These are phyloP conservation scores for Campoplex nolae DNA, from an alignment of 2,888 invertebrate genomes.

Conservation along the genomic window DNA sequence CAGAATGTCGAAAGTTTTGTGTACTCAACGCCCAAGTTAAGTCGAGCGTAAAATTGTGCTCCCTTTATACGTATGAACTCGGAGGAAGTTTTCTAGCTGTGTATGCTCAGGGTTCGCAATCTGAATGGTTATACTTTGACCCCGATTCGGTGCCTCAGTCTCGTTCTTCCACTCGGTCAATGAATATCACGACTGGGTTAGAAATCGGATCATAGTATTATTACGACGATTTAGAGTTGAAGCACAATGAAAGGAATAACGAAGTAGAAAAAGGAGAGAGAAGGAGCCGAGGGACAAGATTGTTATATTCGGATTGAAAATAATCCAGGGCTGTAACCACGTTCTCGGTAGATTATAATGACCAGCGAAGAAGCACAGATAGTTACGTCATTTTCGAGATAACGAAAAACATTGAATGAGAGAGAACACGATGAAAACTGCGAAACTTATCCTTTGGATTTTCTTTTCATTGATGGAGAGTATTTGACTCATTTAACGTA, in stretches of 20 bases:
- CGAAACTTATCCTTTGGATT: slow-evolving; percentile 53
- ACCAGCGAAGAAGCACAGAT: slow-evolving; percentile 31
- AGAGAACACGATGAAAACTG: slow-evolving; percentile 22
- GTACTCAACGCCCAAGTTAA: slow-evolving; percentile 54
- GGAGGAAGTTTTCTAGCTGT: slow-evolving; percentile 53
- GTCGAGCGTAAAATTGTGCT: slow-evolving; percentile 66
- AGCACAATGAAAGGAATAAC: background rate
- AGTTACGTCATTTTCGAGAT: slow-evolving; percentile 27
- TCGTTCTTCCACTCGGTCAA: slow-evolving; percentile 40
- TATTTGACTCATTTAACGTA: slow-evolving; percentile 56
- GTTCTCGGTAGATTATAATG: slow-evolving; percentile 33
- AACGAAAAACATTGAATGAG: slow-evolving; percentile 39
- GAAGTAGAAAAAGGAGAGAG: background rate
- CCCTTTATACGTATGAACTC: slow-evolving; percentile 55
- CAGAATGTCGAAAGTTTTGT: slow-evolving; percentile 61
- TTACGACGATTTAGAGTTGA: slow-evolving; percentile 15
- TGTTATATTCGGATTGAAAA: slow-evolving; percentile 45
- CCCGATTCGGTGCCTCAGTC: slow-evolving; percentile 48
- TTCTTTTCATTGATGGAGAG: slow-evolving; percentile 18
- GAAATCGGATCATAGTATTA: slow-evolving; percentile 54
- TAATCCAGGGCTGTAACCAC: slow-evolving; percentile 9
- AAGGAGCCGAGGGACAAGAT: background rate
- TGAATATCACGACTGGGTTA: slow-evolving; percentile 51
- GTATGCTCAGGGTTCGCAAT: slow-evolving; percentile 51
- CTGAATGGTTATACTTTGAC: slow-evolving; percentile 63